These are phyloP conservation scores for Sebastes taczanowskii DNA, from an alignment of 2,797 vertebrate species.

Conservation along the genomic window DNA sequence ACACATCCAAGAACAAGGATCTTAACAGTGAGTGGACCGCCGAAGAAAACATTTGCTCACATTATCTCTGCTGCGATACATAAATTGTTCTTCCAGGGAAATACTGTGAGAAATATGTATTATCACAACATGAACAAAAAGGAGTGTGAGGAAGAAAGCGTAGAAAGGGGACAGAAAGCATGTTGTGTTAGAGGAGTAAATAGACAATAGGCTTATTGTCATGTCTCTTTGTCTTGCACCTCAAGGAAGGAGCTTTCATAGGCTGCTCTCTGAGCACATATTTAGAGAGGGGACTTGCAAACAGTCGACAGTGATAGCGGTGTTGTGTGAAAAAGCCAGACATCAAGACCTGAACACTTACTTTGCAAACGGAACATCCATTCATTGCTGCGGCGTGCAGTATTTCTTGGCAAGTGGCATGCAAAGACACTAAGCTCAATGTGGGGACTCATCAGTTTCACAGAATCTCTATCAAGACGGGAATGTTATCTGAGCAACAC, in stretches of 20 bases:
- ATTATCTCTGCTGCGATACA: constrained; percentile 41
- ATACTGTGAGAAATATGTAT: constrained; percentile 46
- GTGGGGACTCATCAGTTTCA: background rate
- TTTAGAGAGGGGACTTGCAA: constrained; percentile 50
- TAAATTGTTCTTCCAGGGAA: constrained; percentile 37
- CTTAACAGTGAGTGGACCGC: constrained; percentile 15
- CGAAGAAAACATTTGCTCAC: constrained; percentile 50
- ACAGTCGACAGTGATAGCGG: constrained; percentile 36
- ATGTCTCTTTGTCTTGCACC: constrained; percentile 45
- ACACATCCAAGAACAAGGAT: constrained; percentile 32
- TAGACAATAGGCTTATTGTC: constrained; percentile 48
- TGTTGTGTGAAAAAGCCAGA: constrained; percentile 37
- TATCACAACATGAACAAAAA: constrained; percentile 43
- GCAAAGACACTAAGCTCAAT: constrained; percentile 27
- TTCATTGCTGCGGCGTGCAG: background rate
- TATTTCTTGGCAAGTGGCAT: constrained; percentile 20
- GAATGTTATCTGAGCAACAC: background rate
- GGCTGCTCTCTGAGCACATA: constrained; percentile 46
- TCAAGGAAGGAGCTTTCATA: constrained; percentile 38
- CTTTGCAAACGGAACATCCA: constrained; percentile 29
- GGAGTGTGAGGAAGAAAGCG: background rate
- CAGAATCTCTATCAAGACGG: constrained; percentile 1
- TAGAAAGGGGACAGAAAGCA: background rate
- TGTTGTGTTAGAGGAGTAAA: constrained; percentile 52
- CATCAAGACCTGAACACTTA: constrained; percentile 9